phyloP scores from a whole-genome alignment of 2,797 vertebrate genomes.

The Rhincodon typus region DNA sequence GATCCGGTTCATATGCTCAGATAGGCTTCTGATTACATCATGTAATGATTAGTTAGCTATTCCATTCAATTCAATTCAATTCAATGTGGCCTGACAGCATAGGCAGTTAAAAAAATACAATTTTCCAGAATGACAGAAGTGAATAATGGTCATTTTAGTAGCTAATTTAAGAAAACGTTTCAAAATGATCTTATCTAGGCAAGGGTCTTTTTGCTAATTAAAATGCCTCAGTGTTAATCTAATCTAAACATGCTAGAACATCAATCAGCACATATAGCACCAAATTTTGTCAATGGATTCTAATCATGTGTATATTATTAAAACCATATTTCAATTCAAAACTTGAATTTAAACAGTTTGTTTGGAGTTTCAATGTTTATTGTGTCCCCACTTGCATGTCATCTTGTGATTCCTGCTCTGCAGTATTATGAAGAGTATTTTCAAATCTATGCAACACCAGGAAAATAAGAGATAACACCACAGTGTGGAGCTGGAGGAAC shows the following conservation, averaged over 20 bases:
- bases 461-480: neutral
- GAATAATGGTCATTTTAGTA: neutral
- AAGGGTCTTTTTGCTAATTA: neutral
- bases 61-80: neutral
- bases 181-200: neutral
- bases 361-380: neutral
- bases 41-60: neutral
- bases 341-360: neutral
- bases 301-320: neutral
- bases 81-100: neutral
- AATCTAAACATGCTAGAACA: neutral
- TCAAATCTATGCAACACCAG: neutral
- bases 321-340: neutral
- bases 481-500: too few species aligned
- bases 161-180: neutral
- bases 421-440: neutral
- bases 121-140: neutral
- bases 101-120: neutral
- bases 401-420: neutral
- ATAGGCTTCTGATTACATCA: constrained; percentile 25
- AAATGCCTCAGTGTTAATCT: neutral
- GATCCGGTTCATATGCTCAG: neutral
- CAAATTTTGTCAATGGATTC: neutral
- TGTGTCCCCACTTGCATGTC: neutral
- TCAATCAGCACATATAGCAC: neutral